Evolutionary conservation across 2,888 invertebrate genomes (phyloP), one percentile per base, ranked within the genome.

Genomic region (Esperia sulphurella): DNA sequence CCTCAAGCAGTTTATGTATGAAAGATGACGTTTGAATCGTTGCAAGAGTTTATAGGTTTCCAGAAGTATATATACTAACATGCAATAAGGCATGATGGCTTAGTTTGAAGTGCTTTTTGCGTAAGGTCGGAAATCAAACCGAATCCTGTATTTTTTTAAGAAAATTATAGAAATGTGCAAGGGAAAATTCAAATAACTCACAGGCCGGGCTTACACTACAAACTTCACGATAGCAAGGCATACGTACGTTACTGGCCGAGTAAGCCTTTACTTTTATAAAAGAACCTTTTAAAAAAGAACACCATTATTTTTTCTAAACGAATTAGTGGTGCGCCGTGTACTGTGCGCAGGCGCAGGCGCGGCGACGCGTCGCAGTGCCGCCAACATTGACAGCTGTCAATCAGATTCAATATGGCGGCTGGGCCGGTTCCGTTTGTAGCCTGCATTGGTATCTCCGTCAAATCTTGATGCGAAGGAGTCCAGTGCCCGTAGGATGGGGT

Each of bases 371-470:
- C 86, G 76, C 79, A 65, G 68, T 83, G 84, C 86, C 86, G 88
- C 86, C 87, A 79, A 83, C 85, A 84, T 83, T 88, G 88, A 89
- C 88, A 87, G 85, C 88, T 88, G 88, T 89, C 88, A 88, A 87
- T 89, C 88, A 89, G 79, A 78, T 79, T 73, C 84, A 88, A 86
- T 74, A 88, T 88, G 89, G 88, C 87, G 63, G 83, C 79, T 53
- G 59, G 63, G 79, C 86, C 87, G 85, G 88, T 85, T 82, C 71
- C 61, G 58, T 54, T 55, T 56, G 66, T 65, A 68, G 13, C 75
- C 50, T 61, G 63, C 57, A 54, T 55, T 58, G 58, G 65, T 73
- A 75, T 75, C 75, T 74, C 58, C 74, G 69, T 75, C 71, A 75
- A 75, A 76, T 75, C 76, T 73, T 45, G 68, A 69, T 66, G 50